Conservation (phyloP, 2,113 vertebrate species). For the Hyaena hyaena region DNA sequence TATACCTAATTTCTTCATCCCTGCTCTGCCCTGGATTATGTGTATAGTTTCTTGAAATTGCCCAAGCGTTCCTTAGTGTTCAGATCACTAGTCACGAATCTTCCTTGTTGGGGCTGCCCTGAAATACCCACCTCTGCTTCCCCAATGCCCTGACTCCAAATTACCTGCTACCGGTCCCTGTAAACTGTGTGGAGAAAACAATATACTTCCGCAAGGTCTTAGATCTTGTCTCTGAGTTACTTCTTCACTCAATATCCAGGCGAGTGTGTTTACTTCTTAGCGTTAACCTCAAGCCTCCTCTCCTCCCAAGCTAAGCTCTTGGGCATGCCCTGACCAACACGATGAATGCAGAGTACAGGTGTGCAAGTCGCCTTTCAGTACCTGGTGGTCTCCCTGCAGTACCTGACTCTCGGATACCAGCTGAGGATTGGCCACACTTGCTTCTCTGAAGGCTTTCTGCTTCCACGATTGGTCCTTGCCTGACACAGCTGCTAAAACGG, state of each 20-base stretch:
- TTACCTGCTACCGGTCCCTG: not conserved
- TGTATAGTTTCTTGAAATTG: not conserved
- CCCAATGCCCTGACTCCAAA: not conserved
- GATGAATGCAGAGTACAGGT: accelerated
- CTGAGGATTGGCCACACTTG: not conserved
- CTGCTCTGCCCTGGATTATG: not conserved
- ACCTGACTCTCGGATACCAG: not conserved
- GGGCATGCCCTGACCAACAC: too few species aligned
- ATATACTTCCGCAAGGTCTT: not conserved
- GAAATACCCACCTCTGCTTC: not conserved
- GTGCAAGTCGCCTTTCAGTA: not conserved
- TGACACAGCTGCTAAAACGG: accelerated
- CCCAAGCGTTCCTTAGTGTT: too few species aligned
- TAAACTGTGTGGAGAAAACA: accelerated
- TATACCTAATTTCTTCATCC: not conserved
- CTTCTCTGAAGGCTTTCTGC: not conserved
- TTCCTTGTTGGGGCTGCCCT: not conserved
- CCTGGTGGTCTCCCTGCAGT: not conserved
- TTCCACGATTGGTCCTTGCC: too few species aligned
- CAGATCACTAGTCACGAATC: not conserved
- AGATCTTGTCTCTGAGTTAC: not conserved
- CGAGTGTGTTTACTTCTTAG: not conserved
- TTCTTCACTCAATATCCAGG: not conserved
- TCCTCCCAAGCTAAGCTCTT: too few species aligned
- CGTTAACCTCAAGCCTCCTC: not conserved